Evolutionary conservation across 2,113 vertebrate species (phyloP).

Genomic region (Anhinga rufa): DNA sequence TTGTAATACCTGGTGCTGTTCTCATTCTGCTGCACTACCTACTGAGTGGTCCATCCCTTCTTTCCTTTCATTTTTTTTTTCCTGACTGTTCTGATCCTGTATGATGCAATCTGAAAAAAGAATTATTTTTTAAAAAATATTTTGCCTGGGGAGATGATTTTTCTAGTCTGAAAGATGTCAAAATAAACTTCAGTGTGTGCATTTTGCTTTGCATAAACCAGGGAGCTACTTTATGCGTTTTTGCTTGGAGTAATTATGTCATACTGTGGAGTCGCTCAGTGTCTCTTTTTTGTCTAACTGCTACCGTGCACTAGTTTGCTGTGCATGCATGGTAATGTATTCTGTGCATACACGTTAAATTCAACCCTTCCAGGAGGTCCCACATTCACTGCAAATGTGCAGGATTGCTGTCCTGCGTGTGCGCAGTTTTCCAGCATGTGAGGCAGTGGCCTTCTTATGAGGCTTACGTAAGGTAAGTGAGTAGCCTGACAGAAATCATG

Average conservation of each 20-base stretch:
- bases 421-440: not conserved
- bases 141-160: not conserved
- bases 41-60: not conserved
- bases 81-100: not conserved
- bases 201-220: not conserved
- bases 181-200: not conserved
- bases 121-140: not conserved
- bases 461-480: conserved; percentile 30
- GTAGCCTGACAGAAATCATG: not conserved
- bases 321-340: not conserved
- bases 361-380: not conserved
- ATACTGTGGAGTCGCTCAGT: rapidly evolving
- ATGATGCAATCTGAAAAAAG: not conserved
- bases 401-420: not conserved
- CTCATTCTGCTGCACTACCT: not conserved
- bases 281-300: not conserved
- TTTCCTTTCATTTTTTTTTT: not conserved
- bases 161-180: not conserved
- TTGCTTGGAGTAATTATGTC: not conserved
- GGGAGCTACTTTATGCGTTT: not conserved
- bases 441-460: not conserved
- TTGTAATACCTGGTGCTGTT: not conserved
- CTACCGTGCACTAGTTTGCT: not conserved
- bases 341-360: not conserved
- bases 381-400: not conserved